Percentiles rank a stretch among this genome's conserved stretches.
These are phyloP conservation scores for Phocides pigmalion DNA, from an alignment of 1,140 invertebrate species.

Conservation along the genomic window DNA sequence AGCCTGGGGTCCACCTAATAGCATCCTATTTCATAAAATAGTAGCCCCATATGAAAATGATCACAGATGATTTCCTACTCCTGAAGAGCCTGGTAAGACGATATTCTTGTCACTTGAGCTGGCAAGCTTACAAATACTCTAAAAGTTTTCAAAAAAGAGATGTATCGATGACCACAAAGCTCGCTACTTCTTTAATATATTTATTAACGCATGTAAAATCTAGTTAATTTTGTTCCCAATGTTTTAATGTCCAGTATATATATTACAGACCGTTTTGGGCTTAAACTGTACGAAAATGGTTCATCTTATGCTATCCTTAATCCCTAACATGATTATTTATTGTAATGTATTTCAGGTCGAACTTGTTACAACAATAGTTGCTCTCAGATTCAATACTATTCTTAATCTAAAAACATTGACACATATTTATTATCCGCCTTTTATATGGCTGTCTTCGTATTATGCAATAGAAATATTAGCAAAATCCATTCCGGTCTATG, in stretches of 20 bases:
- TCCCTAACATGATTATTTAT: not conserved
- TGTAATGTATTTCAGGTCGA: not conserved
- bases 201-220: not conserved
- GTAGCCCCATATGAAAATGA: too few species aligned
- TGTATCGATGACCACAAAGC: not conserved
- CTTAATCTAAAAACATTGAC: not conserved
- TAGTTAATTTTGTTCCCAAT: constrained; percentile 9
- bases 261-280: not conserved
- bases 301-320: not conserved
- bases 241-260: not conserved
- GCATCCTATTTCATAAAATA: too few species aligned
- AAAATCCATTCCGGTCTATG: not conserved
- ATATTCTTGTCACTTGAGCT: too few species aligned
- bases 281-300: not conserved
- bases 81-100: too few species aligned
- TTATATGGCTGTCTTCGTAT: not conserved
- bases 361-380: not conserved
- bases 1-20: too few species aligned
- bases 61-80: too few species aligned
- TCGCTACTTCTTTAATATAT: not conserved
- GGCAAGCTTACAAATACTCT: too few species aligned
- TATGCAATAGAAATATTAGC: not conserved
- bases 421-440: not conserved
- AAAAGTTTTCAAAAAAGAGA: not conserved
- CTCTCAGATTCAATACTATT: not conserved